These are phyloP conservation scores for Hippoglossus hippoglossus DNA, from an alignment of 2,797 vertebrate species.

Conservation along the genomic window DNA sequence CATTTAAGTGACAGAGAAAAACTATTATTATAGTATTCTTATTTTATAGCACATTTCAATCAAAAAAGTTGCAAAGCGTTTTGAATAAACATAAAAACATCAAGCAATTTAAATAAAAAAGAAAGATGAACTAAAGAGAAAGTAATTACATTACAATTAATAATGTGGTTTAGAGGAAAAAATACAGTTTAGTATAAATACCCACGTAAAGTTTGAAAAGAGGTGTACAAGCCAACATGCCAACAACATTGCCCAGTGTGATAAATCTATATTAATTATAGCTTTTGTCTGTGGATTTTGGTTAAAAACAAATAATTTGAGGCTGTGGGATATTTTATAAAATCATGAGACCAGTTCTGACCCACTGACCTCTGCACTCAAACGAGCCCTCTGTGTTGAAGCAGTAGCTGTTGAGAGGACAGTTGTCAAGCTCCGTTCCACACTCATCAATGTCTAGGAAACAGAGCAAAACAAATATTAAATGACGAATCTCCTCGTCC, in stretches of 20 bases:
- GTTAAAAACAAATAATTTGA: neutral
- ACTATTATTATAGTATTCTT: neutral
- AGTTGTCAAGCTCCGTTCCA: slow-evolving; percentile 86
- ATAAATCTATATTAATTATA: neutral
- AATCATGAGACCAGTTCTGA: neutral
- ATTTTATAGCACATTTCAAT: too few species aligned
- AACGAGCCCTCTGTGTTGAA: slow-evolving; percentile 93
- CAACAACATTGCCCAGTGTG: neutral
- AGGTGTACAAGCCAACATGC: neutral
- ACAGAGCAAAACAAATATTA: slow-evolving; percentile 26
- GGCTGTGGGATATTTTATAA: neutral
- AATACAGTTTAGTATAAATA: too few species aligned
- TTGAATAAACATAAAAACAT: neutral
- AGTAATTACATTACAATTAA: neutral
- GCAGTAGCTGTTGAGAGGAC: slow-evolving; percentile 90
- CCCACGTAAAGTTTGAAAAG: too few species aligned
- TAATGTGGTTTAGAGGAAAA: too few species aligned
- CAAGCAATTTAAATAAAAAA: neutral
- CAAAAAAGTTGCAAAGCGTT: too few species aligned
- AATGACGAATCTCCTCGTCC: neutral
- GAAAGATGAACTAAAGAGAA: neutral
- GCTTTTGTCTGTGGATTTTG: too few species aligned
- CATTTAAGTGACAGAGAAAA: neutral
- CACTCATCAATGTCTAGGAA: slow-evolving; percentile 93
- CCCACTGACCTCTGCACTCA: slow-evolving; percentile 89